Conservation (phyloP, 2,888 invertebrate species). For the Lymantria dispar region DNA sequence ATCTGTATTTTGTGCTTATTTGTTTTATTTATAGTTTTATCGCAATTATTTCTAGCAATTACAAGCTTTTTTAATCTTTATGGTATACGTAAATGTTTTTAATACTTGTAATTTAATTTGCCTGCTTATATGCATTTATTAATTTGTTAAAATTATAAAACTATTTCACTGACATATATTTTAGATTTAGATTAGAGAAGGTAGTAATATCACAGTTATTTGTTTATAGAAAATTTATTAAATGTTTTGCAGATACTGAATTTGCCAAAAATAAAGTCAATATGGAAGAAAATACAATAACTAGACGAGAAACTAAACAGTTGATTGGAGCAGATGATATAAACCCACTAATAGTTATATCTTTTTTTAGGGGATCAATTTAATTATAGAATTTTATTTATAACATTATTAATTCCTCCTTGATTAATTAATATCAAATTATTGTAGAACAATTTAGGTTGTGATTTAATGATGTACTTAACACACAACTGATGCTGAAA, state of each 20-base stretch:
- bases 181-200: not conserved
- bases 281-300: slow-evolving; percentile 21
- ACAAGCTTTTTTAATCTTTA: not conserved
- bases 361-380: slow-evolving; percentile 73
- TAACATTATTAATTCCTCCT: slow-evolving; percentile 26
- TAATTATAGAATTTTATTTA: slow-evolving; percentile 59
- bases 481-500: slow-evolving; percentile 31
- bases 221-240: too few species aligned
- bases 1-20: slow-evolving; percentile 1
- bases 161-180: not conserved
- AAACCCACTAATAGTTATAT: slow-evolving; percentile 37
- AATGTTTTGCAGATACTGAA: slow-evolving; percentile 24
- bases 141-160: too few species aligned
- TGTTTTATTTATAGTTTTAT: not conserved
- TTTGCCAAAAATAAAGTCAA: slow-evolving; percentile 26
- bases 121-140: too few species aligned
- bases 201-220: too few species aligned
- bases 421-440: slow-evolving; percentile 21
- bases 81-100: too few species aligned
- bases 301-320: slow-evolving; percentile 25
- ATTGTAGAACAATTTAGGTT: slow-evolving; percentile 35
- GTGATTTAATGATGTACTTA: slow-evolving; percentile 42
- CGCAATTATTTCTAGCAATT: not conserved
- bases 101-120: too few species aligned
- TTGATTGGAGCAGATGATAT: slow-evolving; percentile 28